Conservation (phyloP, 2,888 invertebrate species). For the Pilophorus perplexus region DNA sequence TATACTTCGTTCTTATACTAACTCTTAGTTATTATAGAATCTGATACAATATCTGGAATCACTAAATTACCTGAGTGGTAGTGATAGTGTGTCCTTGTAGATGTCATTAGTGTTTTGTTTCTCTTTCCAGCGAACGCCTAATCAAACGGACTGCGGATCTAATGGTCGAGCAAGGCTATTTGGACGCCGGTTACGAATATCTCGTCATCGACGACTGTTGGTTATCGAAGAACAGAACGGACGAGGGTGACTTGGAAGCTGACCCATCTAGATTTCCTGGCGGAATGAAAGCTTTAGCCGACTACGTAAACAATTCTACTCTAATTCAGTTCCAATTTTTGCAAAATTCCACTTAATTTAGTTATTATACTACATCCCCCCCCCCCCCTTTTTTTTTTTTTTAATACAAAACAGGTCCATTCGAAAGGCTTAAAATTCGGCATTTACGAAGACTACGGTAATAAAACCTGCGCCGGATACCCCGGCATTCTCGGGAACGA, state of each 20-base stretch:
- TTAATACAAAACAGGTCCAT: too few relatives aligned
- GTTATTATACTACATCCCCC: too few relatives aligned
- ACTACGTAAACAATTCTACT: conserved; percentile 62
- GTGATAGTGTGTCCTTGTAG: too few relatives aligned
- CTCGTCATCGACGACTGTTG: conserved; percentile 76
- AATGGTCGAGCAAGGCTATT: conserved; percentile 66
- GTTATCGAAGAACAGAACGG: conserved; percentile 63
- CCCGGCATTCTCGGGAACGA: conserved; percentile 70
- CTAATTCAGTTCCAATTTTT: too few relatives aligned
- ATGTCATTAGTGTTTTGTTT: too few relatives aligned
- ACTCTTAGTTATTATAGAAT: too few relatives aligned
- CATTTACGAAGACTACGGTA: conserved; percentile 78
- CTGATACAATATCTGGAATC: too few relatives aligned
- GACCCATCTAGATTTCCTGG: conserved; percentile 68
- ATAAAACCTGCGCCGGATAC: conserved; percentile 72
- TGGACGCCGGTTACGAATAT: conserved; percentile 69
- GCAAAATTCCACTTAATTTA: background rate
- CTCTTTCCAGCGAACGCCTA: conserved; percentile 61
- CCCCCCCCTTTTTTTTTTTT: too few relatives aligned
- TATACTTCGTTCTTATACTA: too few relatives aligned
- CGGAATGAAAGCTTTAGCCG: conserved; percentile 68
- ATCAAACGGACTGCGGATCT: conserved; percentile 62
- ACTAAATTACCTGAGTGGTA: too few relatives aligned
- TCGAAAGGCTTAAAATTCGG: conserved; percentile 72
- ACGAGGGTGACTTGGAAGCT: conserved; percentile 61